Evolutionary conservation across 2,113 vertebrate species (phyloP).

Genomic region (Pogona vitticeps): DNA sequence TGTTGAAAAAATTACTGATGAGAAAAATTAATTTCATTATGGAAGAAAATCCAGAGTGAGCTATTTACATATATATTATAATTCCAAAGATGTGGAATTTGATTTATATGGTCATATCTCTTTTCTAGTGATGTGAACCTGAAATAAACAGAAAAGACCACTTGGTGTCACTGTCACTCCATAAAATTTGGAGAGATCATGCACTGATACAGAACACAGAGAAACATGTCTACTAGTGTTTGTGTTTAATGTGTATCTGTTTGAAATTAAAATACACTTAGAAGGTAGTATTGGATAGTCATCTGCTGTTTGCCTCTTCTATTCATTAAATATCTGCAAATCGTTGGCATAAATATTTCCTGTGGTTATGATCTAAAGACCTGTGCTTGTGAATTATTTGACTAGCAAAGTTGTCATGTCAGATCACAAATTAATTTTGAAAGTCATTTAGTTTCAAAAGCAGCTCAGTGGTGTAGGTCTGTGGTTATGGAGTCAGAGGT

Average conservation of each 20-base stretch:
- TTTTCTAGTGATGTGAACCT: conserved; percentile 9
- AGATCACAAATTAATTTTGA: neutral
- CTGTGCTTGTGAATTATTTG: no score
- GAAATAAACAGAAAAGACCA: conserved; percentile 62
- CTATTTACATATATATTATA: neutral
- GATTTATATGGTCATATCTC: conserved; percentile 23
- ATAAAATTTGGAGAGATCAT: conserved; percentile 44
- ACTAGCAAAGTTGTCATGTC: neutral
- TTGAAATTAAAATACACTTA: conserved; percentile 33
- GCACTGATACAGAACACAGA: neutral
- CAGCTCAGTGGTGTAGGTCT: no score
- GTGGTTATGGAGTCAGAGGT: no score
- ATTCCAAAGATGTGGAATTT: conserved; percentile 13
- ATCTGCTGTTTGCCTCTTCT: neutral
- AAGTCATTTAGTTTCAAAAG: neutral
- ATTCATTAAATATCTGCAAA: neutral
- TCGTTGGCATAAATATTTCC: neutral
- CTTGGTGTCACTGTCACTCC: conserved; percentile 76
- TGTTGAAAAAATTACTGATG: neutral
- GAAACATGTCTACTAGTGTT: neutral
- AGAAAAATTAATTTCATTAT: neutral
- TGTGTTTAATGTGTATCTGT: neutral
- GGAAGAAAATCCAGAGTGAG: neutral
- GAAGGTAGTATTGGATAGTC: neutral
- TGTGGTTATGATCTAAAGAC: neutral